phyloP scores from a whole-genome alignment of 2,113 vertebrate genomes.

The Mugil cephalus region DNA sequence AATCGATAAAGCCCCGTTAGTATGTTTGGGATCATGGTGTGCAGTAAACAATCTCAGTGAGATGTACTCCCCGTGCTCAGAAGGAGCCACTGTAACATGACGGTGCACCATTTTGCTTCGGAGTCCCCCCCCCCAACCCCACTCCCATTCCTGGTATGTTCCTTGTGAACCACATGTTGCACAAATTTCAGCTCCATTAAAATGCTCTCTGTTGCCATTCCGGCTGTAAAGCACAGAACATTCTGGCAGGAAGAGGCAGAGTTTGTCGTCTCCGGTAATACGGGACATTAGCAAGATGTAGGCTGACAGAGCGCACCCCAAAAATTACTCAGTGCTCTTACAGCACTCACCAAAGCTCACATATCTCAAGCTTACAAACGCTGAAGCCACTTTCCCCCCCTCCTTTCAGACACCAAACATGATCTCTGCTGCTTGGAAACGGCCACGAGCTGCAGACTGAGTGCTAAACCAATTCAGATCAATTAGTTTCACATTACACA shows the following conservation, averaged over 20 bases:
- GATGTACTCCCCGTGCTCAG: conserved; percentile 18
- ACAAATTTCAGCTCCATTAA: conserved; percentile 57
- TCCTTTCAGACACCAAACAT: conserved; percentile 17
- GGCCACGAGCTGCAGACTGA: conserved; percentile 29
- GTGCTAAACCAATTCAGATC: conserved; percentile 48
- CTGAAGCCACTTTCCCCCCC: neutral
- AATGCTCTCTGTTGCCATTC: conserved; percentile 49
- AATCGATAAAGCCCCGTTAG: conserved; percentile 82
- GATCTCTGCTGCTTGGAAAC: conserved; percentile 38
- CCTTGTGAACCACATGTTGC: conserved; percentile 65
- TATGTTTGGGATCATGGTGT: conserved; percentile 62
- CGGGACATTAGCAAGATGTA: too few relatives aligned
- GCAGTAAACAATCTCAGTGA: conserved; percentile 50
- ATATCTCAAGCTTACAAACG: too few relatives aligned
- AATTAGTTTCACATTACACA: conserved; percentile 56
- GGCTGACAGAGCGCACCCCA: too few relatives aligned
- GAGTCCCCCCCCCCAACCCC: neutral
- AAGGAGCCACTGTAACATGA: conserved; percentile 45
- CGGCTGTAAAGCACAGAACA: conserved; percentile 44
- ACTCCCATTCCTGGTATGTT: conserved; percentile 62
- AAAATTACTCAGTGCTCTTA: too few relatives aligned
- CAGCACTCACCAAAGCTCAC: too few relatives aligned
- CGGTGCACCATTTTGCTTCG: conserved; percentile 38
- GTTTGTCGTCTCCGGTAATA: conserved; percentile 14
- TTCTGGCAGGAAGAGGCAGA: conserved; percentile 34